These are phyloP conservation scores for Cryptus viduatorius DNA, from an alignment of 2,888 invertebrate genomes.

Conservation along the genomic window DNA sequence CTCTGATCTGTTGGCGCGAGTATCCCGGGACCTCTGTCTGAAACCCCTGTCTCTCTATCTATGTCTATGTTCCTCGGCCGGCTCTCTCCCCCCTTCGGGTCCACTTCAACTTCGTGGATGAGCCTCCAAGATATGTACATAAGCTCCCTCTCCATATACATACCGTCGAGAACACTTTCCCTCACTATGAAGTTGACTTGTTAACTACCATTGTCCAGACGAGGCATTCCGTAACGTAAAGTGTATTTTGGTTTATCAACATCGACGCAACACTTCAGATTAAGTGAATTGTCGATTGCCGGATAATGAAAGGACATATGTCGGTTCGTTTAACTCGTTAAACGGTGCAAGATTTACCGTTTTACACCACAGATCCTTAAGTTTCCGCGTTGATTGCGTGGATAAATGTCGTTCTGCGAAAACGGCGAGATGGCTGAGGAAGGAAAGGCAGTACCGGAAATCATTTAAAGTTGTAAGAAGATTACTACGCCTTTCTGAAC, in stretches of 20 bases:
- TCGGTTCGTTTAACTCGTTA: too few species aligned
- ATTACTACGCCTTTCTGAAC: too few species aligned
- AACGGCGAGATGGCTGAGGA: too few species aligned
- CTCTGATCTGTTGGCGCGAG: conserved; percentile 57
- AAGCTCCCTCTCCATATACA: conserved; percentile 37
- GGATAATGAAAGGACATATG: too few species aligned
- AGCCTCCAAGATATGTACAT: background rate
- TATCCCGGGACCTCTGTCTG: conserved; percentile 60
- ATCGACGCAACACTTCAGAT: background rate
- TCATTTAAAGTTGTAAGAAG: too few species aligned
- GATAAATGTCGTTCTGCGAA: too few species aligned
- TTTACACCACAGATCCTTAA: too few species aligned
- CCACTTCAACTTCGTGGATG: background rate
- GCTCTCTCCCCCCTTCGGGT: background rate
- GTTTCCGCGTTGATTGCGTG: too few species aligned
- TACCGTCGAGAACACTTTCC: background rate
- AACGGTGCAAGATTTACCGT: too few species aligned
- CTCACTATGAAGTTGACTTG: background rate
- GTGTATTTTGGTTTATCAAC: background rate
- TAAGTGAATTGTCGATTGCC: background rate
- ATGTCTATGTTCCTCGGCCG: conserved; percentile 44
- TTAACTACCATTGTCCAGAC: background rate
- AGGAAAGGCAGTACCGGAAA: too few species aligned
- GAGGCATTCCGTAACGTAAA: background rate
- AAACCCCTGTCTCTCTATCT: conserved; percentile 39